Evolutionary conservation across 2,797 vertebrate species (phyloP).

Genomic region (Aulostomus chinensis): DNA sequence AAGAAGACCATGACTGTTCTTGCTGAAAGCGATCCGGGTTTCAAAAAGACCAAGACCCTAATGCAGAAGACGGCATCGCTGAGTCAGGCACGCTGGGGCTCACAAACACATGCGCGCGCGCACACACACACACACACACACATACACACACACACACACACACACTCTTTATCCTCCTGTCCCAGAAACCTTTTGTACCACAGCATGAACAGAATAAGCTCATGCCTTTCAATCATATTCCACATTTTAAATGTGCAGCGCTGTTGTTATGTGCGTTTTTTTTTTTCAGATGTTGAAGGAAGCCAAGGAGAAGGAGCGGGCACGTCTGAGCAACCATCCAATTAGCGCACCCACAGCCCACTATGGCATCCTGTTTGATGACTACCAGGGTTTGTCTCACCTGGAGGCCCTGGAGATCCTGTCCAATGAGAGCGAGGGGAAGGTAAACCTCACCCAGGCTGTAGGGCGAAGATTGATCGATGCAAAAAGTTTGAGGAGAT

Average conservation of each 20-base stretch:
- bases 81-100: conserved; percentile 85
- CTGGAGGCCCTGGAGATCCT: conserved; percentile 98
- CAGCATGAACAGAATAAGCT: too few relatives aligned
- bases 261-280: not conserved
- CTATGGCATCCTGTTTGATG: conserved; percentile 95
- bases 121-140: not conserved
- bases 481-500: not conserved
- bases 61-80: conserved; percentile 94
- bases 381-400: conserved; percentile 96
- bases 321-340: conserved; percentile 85
- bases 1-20: conserved; percentile 99
- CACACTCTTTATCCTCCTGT: too few relatives aligned
- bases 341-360: conserved; percentile 89
- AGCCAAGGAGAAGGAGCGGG: conserved; percentile 96
- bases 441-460: conserved; percentile 76
- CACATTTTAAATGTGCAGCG: not conserved
- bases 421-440: conserved; percentile 94
- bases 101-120: conserved; percentile 1
- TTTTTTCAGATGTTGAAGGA: conserved; percentile 90
- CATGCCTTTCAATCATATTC: too few relatives aligned
- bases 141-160: not conserved
- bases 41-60: conserved; percentile 94
- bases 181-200: too few relatives aligned
- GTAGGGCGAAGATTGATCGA: not conserved
- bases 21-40: conserved; percentile 96